These are phyloP conservation scores for Drosophila malerkotliana DNA, from an alignment of 1,140 invertebrate genomes.

Conservation along the genomic window DNA sequence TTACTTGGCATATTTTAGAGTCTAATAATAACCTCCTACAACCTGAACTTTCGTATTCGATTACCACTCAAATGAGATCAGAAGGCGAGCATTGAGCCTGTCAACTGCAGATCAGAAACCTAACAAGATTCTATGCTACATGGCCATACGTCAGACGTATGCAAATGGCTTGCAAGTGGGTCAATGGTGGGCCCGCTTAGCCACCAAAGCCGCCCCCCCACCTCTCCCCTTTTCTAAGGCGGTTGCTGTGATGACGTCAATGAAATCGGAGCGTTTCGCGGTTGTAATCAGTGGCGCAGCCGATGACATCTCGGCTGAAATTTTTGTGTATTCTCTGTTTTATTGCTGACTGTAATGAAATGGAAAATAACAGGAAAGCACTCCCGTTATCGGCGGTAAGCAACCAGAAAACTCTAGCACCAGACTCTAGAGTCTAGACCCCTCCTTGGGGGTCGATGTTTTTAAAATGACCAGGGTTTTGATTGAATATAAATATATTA, in stretches of 20 bases:
- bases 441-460: conserved; percentile 2
- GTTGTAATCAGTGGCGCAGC: conserved; percentile 46
- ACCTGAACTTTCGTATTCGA: background rate
- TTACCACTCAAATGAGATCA: conserved; percentile 6
- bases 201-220: conserved; percentile 8
- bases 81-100: conserved; percentile 21
- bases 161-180: conserved; percentile 54
- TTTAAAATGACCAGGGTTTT: background rate
- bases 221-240: background rate
- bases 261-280: conserved; percentile 27
- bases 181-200: conserved; percentile 44
- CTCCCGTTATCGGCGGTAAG: conserved; percentile 36
- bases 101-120: conserved; percentile 19
- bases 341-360: conserved; percentile 63
- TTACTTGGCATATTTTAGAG: background rate
- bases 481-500: background rate
- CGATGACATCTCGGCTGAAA: conserved; percentile 9
- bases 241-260: conserved; percentile 58
- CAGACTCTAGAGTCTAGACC: too few species aligned
- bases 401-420: background rate
- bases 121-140: conserved; percentile 14
- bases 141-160: conserved; percentile 19
- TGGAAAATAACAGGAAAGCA: conserved; percentile 75
- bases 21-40: conserved; percentile 1
- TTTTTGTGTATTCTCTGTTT: conserved; percentile 5